phyloP scores from a whole-genome alignment of 2,888 invertebrate species.

The Epistrophella euchroma region DNA sequence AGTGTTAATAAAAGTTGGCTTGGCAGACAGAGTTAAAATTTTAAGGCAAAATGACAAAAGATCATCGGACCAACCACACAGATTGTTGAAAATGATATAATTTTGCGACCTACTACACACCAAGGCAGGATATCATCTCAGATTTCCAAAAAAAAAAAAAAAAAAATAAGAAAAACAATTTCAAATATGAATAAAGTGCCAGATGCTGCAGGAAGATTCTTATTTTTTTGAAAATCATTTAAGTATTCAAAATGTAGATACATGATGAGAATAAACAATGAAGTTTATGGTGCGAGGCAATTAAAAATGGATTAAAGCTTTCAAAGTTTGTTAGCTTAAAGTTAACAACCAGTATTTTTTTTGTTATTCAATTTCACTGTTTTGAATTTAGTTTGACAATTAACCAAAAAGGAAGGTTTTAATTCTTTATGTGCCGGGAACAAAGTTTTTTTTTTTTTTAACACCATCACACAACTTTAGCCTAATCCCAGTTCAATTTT shows the following conservation, averaged over 20 bases:
- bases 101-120: neutral
- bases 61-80: neutral
- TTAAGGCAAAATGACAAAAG: neutral
- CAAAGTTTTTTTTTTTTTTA: neutral
- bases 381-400: neutral
- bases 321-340: neutral
- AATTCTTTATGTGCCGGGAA: neutral
- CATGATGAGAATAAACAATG: neutral
- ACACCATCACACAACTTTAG: neutral
- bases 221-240: constrained; percentile 2
- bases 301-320: constrained; percentile 14
- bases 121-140: neutral
- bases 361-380: neutral
- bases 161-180: neutral
- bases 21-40: constrained; percentile 32
- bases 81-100: neutral
- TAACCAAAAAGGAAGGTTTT: neutral
- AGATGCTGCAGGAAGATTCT: neutral
- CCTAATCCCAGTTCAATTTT: neutral
- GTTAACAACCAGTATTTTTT: neutral
- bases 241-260: neutral
- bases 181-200: neutral
- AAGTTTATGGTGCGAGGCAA: neutral
- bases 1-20: constrained; percentile 64
- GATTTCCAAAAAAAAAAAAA: neutral